Percentiles rank a stretch among this genome's conserved stretches.
Evolutionary conservation across 2,888 invertebrate genomes (phyloP).

Genomic region (Mystacides longicornis): DNA sequence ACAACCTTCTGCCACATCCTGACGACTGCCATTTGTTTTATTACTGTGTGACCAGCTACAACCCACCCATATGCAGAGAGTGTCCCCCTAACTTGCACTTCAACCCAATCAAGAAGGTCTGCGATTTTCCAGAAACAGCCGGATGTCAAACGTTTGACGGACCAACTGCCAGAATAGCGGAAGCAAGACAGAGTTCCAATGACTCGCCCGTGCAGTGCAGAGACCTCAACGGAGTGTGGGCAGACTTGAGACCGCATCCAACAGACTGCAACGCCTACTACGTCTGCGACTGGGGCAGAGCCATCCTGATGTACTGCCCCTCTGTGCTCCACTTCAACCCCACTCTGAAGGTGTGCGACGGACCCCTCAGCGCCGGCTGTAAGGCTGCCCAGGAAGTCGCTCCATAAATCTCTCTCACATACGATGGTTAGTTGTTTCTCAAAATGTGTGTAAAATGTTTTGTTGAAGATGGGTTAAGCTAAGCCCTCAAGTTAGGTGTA

Average conservation of each 20-base stretch:
- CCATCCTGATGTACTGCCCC: conserved; percentile 16
- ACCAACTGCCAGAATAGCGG: not conserved
- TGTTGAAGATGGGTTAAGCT: no score
- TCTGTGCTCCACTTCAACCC: conserved; percentile 14
- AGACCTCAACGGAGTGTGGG: not conserved
- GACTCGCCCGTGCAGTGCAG: not conserved
- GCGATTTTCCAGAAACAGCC: conserved; percentile 29
- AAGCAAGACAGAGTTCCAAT: not conserved
- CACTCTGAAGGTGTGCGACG: conserved; percentile 13
- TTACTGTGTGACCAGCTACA: conserved; percentile 28
- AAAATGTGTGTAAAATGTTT: no score
- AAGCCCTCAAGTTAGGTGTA: no score
- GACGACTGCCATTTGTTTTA: conserved; percentile 32
- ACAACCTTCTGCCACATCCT: conserved; percentile 30
- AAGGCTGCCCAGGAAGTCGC: not conserved
- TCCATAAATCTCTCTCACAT: not conserved
- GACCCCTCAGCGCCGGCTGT: conserved; percentile 15
- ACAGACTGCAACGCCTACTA: conserved; percentile 16
- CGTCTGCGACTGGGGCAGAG: conserved; percentile 18
- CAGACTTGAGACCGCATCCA: conserved; percentile 17
- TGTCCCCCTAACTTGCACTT: conserved; percentile 31
- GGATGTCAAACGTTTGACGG: conserved; percentile 25
- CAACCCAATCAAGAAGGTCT: conserved; percentile 29
- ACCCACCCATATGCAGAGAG: conserved; percentile 29
- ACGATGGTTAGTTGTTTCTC: no score